Percentiles rank a stretch among this genome's conserved stretches.
These are phyloP conservation scores for Sinohyriopsis cumingii DNA, from an alignment of 2,888 invertebrate genomes.

Conservation along the genomic window DNA sequence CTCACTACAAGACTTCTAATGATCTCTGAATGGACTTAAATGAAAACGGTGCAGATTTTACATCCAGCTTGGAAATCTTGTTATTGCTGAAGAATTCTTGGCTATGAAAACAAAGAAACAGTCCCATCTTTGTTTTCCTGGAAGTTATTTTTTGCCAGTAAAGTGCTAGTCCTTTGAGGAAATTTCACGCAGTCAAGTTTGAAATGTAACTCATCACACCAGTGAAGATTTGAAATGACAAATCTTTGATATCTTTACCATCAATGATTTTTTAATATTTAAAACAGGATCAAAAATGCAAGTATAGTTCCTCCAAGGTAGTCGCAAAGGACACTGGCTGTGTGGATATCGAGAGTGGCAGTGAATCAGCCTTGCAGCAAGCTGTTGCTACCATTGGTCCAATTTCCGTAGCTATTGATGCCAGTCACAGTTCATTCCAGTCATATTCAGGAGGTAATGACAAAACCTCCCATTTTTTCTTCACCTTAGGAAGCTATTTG, in stretches of 20 bases:
- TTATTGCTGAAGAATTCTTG: no score
- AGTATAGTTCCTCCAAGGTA: conserved; percentile 39
- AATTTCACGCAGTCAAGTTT: no score
- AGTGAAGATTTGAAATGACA: no score
- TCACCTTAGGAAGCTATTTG: background rate
- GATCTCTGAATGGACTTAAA: no score
- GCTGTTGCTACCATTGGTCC: conserved; percentile 74
- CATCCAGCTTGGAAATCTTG: no score
- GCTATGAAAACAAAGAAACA: no score
- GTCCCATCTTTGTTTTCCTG: no score
- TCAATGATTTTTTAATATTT: background rate
- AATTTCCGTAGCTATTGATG: conserved; percentile 90
- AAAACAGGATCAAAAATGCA: conserved; percentile 41
- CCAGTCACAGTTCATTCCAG: conserved; percentile 78
- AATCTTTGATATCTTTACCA: background rate
- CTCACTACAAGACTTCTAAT: no score
- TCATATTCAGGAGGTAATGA: conserved; percentile 46
- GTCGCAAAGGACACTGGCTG: conserved; percentile 53
- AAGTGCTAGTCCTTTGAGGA: no score
- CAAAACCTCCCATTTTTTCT: background rate
- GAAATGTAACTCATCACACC: no score
- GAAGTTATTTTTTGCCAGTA: no score
- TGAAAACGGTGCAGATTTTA: no score
- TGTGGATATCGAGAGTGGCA: conserved; percentile 47
- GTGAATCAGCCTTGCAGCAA: conserved; percentile 44